Base-by-base conservation (phyloP, 92 coral and sea anemone species). In the Plumapathes pennacea region DNA sequence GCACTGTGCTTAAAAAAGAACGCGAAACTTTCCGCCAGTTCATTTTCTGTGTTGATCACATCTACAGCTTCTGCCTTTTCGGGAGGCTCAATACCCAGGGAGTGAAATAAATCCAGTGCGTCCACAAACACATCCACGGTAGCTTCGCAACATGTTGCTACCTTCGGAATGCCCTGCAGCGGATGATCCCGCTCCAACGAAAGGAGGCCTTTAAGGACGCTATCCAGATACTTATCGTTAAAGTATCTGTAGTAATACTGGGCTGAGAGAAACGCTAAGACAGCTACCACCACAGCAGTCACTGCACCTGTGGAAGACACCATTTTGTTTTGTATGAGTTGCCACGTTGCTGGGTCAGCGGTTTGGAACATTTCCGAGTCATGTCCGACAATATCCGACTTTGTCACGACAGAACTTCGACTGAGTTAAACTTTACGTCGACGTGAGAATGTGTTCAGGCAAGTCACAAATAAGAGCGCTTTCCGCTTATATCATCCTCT, bases 1-100 rank as follows among this genome's bases (percentile, higher is more conserved):
- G 92, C 97, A 18, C 97, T 87, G 32, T 83, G 97, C 50, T 39
- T 64, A 33, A 84, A 89, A 60, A 89, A 89, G 52, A 85, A 89
- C 11, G 97, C 95, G 58, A 89, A 89, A 0, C 94, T 80, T 71
- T 89, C 97, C 52, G 78, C 76, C 25, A 89, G 61, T 45, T 80
- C 83, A 21, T 64, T 79, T 39, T 85, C 82, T 42, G 50, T 81
- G 43, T 74, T 62, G 45, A 89, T 74, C 27, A 84, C 64, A 32
- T 86, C 92, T 58, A 85, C 94, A 19, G 85, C 83, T 25, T 51
- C 48, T 7, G 89, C 89, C 53, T 76, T 71, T 2, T 67, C 77
- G 4, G 97, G 94, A 2, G 97, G 86, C 12, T 78, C 68, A 24
- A 85, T 69, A 0, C 62, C 60, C 57, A 89, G 62, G 7, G 80